Conservation (phyloP, 2,797 vertebrate species). For the Neosalanx taihuensis region DNA sequence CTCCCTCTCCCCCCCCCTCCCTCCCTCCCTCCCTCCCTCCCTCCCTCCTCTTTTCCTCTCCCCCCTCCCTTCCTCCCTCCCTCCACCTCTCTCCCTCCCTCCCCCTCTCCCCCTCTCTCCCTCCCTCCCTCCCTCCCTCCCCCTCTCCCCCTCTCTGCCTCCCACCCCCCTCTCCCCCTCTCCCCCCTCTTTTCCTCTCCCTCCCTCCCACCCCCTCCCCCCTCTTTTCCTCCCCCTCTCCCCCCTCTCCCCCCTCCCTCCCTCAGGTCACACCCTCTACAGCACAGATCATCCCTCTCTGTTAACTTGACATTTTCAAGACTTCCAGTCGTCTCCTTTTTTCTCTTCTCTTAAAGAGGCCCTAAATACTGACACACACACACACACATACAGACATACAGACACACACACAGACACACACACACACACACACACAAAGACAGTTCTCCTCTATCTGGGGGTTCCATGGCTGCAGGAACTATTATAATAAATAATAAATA, state of each 20-base stretch:
- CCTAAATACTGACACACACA: neutral
- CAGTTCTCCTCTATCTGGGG: no score
- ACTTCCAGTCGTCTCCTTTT: no score
- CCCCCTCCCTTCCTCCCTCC: neutral
- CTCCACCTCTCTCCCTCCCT: neutral
- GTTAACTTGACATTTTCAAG: no score
- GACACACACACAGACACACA: slow-evolving; percentile 9
- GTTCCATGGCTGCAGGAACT: no score
- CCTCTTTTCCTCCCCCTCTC: neutral
- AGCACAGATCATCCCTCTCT: no score
- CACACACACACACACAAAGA: neutral
- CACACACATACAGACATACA: slow-evolving; percentile 10
- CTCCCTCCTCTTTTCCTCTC: neutral
- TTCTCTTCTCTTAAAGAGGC: no score
- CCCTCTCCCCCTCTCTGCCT: neutral
- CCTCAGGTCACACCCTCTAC: no score
- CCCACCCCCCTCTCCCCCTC: neutral
- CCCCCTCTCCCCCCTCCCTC: no score
- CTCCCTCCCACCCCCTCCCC: neutral
- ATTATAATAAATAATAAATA: no score
- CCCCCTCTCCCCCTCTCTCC: neutral
- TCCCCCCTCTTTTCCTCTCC: neutral
- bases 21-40: neutral
- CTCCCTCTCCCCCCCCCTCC: slow-evolving; percentile 4
- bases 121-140: slow-evolving; percentile 16